Conservation (phyloP, 2,113 vertebrate species). For the Dunckerocampus dactyliophorus region DNA sequence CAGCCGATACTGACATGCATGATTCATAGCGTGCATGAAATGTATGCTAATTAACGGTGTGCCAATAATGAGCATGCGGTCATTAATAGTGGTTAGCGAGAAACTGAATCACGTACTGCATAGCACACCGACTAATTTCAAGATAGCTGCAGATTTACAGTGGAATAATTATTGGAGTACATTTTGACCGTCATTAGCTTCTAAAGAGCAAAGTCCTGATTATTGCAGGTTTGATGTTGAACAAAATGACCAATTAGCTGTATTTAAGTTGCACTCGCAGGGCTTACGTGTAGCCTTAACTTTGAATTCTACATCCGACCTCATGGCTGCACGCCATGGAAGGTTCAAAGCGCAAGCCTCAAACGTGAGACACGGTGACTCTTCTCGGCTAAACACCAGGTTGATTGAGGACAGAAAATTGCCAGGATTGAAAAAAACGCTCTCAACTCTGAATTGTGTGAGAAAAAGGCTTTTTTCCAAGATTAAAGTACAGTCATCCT, state of each 20-base stretch:
- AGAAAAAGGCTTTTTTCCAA: too few relatives aligned
- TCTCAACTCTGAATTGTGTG: too few relatives aligned
- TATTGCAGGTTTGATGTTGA: neutral
- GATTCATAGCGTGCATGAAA: conserved; percentile 1
- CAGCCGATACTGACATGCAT: neutral
- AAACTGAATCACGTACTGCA: neutral
- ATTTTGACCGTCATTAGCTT: neutral
- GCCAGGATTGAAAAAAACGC: too few relatives aligned
- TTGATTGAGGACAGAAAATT: too few relatives aligned
- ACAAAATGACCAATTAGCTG: neutral
- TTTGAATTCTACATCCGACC: neutral
- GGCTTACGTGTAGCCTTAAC: neutral
- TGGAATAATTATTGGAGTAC: neutral
- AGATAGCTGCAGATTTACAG: neutral
- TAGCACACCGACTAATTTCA: too few relatives aligned
- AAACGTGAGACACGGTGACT: neutral
- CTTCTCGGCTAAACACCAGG: too few relatives aligned
- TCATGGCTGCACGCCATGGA: neutral
- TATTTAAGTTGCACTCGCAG: neutral
- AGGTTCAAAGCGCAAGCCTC: neutral
- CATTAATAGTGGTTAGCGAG: neutral
- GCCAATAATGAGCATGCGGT: neutral
- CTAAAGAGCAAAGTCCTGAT: neutral
- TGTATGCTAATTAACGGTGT: neutral
- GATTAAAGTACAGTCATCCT: too few relatives aligned